Percentiles rank a stretch among this genome's conserved stretches.
Conservation (phyloP, 53 echinoderm and acorn worm species). For the Crossaster papposus region DNA sequence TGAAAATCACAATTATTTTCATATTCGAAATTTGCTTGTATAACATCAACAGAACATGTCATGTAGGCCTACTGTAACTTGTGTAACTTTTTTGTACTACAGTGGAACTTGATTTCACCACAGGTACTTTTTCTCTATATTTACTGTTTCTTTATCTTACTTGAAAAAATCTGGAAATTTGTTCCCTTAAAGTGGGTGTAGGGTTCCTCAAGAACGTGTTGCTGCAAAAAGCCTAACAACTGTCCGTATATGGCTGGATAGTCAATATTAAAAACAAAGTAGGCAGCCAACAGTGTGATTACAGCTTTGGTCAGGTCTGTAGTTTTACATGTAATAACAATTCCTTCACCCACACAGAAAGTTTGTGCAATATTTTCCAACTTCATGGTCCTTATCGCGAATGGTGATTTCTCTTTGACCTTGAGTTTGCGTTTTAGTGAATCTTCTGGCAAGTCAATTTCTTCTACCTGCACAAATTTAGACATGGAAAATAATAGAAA, state of each 20-base stretch:
- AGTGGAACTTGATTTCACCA: conserved; percentile 15
- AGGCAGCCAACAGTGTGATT: conserved; percentile 32
- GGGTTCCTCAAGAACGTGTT: conserved; percentile 24
- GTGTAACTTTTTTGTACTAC: not conserved
- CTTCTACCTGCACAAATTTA: too few relatives aligned
- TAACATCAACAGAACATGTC: too few relatives aligned
- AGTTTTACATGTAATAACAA: not conserved
- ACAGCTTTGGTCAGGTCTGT: not conserved
- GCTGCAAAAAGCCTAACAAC: conserved; percentile 43
- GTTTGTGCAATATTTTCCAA: not conserved
- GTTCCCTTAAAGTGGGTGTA: conserved; percentile 37
- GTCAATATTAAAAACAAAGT: conserved; percentile 40
- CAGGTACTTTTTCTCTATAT: not conserved
- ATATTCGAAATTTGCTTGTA: too few relatives aligned
- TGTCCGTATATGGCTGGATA: conserved; percentile 50
- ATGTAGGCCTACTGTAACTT: too few relatives aligned
- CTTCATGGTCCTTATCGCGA: not conserved
- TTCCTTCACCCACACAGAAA: conserved; percentile 21
- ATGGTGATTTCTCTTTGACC: too few relatives aligned
- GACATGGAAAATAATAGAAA: too few relatives aligned
- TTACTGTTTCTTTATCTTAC: conserved; percentile 20
- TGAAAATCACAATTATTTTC: too few relatives aligned
- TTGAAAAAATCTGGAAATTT: conserved; percentile 33
- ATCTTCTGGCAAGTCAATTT: too few relatives aligned
- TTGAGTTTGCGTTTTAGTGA: too few relatives aligned